Evolutionary conservation across 2,113 vertebrate genomes (phyloP).

Genomic region (Heliornis fulica): DNA sequence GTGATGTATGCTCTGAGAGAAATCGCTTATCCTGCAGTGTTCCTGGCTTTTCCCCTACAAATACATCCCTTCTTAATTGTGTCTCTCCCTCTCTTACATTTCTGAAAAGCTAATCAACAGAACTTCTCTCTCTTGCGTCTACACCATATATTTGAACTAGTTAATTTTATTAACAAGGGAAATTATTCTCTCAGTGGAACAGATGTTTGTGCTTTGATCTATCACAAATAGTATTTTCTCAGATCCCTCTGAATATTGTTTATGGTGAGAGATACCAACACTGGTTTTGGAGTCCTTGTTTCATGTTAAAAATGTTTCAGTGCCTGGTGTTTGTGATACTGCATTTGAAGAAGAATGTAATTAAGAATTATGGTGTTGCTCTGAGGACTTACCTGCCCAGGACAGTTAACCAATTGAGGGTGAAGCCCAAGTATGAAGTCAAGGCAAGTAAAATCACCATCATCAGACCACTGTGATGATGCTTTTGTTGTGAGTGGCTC

Average conservation of each 20-base stretch:
- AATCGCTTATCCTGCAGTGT: background rate
- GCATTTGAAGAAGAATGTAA: background rate
- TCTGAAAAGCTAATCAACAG: slow-evolving; percentile 1
- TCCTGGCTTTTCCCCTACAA: background rate
- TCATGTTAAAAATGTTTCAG: background rate
- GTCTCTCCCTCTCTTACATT: background rate
- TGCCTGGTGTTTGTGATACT: background rate
- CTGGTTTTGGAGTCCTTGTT: background rate
- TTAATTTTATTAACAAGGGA: background rate
- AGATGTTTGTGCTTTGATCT: background rate
- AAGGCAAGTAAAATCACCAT: background rate
- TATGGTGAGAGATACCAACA: background rate
- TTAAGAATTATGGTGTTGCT: background rate
- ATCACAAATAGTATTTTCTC: background rate
- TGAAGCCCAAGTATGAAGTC: background rate
- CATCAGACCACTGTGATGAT: background rate
- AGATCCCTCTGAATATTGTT: background rate
- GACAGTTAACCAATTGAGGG: background rate
- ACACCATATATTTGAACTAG: background rate
- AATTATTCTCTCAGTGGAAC: background rate
- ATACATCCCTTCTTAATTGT: background rate
- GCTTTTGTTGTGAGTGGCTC: background rate
- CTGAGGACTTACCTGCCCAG: background rate
- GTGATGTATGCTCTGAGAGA: background rate
- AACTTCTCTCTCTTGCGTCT: background rate